Evolutionary conservation across 92 coral and sea anemone genomes (phyloP).

Genomic region (Micromussa lordhowensis): DNA sequence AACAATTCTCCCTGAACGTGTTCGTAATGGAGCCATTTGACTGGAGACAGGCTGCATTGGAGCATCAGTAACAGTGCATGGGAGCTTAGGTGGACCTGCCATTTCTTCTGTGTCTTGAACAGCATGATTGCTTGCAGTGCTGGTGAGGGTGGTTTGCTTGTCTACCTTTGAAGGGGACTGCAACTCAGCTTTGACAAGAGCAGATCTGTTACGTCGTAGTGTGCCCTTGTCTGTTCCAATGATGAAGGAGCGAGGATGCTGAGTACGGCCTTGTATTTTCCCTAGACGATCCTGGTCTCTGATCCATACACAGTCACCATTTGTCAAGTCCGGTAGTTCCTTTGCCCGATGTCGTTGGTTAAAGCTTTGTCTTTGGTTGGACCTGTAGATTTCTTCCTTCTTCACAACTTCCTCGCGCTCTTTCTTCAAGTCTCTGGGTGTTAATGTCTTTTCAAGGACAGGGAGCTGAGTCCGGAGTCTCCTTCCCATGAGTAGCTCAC

Average conservation of each 20-base stretch:
- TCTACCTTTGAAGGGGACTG: slow-evolving; percentile 15
- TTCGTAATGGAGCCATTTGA: too few relatives aligned
- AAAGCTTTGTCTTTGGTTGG: slow-evolving; percentile 35
- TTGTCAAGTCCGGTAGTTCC: slow-evolving; percentile 40
- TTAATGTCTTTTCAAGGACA: slow-evolving; percentile 31
- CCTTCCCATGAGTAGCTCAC: slow-evolving; percentile 48
- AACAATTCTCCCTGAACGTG: too few relatives aligned
- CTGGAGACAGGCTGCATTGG: slow-evolving; percentile 12
- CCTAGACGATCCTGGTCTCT: slow-evolving; percentile 36
- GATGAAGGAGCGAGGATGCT: slow-evolving; percentile 54
- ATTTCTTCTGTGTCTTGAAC: not conserved
- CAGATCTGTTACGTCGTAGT: slow-evolving; percentile 50
- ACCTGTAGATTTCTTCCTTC: slow-evolving; percentile 51
- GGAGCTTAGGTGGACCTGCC: not conserved
- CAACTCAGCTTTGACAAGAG: slow-evolving; percentile 28
- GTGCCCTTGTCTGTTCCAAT: slow-evolving; percentile 54
- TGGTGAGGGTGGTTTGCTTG: not conserved
- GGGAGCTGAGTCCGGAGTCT: slow-evolving; percentile 30
- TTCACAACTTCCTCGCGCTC: slow-evolving; percentile 35
- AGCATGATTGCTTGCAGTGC: not conserved
- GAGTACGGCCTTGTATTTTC: slow-evolving; percentile 9
- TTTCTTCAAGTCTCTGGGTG: slow-evolving; percentile 4
- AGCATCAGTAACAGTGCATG: not conserved
- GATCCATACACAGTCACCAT: slow-evolving; percentile 56
- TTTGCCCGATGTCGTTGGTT: slow-evolving; percentile 33